A percentile compares a stretch with the other conserved stretches of the same genome.
phyloP scores from a whole-genome alignment of 2,113 vertebrate species.

The Tyrannus savana region DNA sequence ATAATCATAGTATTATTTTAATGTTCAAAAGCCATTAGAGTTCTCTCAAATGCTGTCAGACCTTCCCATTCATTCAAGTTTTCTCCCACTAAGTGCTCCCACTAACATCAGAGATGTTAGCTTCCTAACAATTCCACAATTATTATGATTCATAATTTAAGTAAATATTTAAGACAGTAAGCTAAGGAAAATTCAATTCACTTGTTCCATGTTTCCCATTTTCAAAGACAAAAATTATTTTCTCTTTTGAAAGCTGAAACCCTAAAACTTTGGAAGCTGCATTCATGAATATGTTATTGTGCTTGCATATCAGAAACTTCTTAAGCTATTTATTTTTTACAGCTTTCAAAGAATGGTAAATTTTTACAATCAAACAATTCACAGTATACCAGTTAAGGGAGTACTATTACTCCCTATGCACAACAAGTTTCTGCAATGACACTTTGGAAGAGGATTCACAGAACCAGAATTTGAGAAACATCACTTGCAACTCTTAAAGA shows the following conservation, averaged over 20 bases:
- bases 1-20: background rate
- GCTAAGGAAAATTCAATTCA: background rate
- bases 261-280: background rate
- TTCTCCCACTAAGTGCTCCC: background rate
- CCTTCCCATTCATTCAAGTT: accelerated
- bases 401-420: background rate
- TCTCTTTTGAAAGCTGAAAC: background rate
- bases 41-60: background rate
- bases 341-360: background rate
- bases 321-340: background rate
- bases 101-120: background rate
- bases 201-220: background rate
- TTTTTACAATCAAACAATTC: background rate
- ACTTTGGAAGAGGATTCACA: background rate
- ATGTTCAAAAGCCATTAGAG: background rate
- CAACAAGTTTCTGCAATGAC: background rate
- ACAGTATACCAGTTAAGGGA: background rate
- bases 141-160: background rate
- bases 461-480: background rate
- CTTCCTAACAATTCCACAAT: background rate
- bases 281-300: background rate
- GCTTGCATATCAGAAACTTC: background rate
- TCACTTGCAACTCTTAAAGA: background rate
- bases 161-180: background rate
- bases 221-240: background rate